Conservation (phyloP, 2,797 vertebrate species). For the Lepidocolaptes lacrymiger region DNA sequence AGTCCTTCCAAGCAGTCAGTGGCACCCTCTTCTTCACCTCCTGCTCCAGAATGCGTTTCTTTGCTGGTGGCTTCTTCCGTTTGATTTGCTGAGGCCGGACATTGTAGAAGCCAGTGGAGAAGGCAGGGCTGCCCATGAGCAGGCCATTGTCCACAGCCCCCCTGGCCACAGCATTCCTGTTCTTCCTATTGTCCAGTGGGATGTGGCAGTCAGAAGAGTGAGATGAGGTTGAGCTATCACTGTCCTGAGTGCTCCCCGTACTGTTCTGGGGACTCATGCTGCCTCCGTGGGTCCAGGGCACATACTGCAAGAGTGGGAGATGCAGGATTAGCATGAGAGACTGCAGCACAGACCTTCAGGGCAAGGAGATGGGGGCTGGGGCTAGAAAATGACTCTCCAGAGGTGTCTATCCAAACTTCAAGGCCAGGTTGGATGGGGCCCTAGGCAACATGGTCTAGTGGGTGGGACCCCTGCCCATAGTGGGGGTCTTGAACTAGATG, state of each 20-base stretch:
- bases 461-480: not conserved
- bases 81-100: conserved; percentile 78
- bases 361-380: not conserved
- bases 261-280: conserved; percentile 96
- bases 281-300: conserved; percentile 81
- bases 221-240: conserved; percentile 87
- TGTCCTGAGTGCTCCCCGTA: conserved; percentile 95
- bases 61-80: conserved; percentile 82
- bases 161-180: not conserved
- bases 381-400: not conserved
- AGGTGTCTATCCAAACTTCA: not conserved
- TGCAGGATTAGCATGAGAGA: conserved; percentile 5
- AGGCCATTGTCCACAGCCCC: not conserved
- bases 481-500: not conserved
- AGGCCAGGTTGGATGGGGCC: not conserved
- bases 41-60: conserved; percentile 67
- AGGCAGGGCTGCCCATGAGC: conserved; percentile 11
- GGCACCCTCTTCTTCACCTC: conserved; percentile 74
- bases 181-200: conserved; percentile 41
- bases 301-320: conserved; percentile 64
- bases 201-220: conserved; percentile 72
- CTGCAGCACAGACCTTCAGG: not conserved
- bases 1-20: conserved; percentile 38
- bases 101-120: conserved; percentile 63
- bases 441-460: not conserved